phyloP scores from a whole-genome alignment of 1,140 invertebrate genomes.

The Dufourea novaeangliae region DNA sequence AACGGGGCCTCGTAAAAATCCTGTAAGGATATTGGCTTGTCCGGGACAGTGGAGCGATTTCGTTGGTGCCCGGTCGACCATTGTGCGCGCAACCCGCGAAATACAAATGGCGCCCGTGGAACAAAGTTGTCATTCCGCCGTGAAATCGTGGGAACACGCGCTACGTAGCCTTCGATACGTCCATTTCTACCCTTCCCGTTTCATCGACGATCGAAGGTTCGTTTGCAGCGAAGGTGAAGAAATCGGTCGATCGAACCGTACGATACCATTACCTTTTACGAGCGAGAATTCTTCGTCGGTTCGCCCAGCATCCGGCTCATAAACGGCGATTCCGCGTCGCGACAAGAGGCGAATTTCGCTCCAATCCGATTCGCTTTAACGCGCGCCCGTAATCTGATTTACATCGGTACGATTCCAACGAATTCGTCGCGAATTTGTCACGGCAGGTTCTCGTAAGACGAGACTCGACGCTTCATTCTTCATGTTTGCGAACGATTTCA shows the following conservation, averaged over 20 bases:
- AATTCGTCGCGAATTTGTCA: constrained; percentile 10
- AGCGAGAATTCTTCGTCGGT: constrained; percentile 14
- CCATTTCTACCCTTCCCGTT: background rate
- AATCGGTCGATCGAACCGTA: constrained; percentile 13
- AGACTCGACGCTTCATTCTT: background rate
- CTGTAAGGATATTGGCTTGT: constrained; percentile 54
- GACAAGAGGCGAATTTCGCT: background rate
- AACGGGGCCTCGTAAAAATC: constrained; percentile 47
- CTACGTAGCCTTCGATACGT: background rate
- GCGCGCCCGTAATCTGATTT: background rate
- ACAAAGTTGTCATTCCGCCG: constrained; percentile 41
- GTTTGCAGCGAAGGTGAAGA: background rate
- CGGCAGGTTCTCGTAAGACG: too few relatives aligned
- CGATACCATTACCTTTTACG: constrained; percentile 26
- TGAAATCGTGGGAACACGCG: constrained; percentile 29
- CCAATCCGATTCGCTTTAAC: constrained; percentile 9
- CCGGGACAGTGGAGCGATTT: constrained; percentile 31
- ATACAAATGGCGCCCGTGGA: background rate
- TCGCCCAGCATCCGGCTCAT: constrained; percentile 1
- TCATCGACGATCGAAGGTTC: background rate
- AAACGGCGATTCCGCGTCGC: constrained; percentile 11
- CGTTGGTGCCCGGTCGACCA: constrained; percentile 1
- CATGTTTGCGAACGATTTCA: constrained; percentile 78
- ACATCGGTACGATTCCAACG: background rate
- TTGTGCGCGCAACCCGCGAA: background rate